A percentile compares a stretch with the other conserved stretches of the same genome.
phyloP scores from a whole-genome alignment of 2,888 invertebrate genomes.

The Drosophila colorata region DNA sequence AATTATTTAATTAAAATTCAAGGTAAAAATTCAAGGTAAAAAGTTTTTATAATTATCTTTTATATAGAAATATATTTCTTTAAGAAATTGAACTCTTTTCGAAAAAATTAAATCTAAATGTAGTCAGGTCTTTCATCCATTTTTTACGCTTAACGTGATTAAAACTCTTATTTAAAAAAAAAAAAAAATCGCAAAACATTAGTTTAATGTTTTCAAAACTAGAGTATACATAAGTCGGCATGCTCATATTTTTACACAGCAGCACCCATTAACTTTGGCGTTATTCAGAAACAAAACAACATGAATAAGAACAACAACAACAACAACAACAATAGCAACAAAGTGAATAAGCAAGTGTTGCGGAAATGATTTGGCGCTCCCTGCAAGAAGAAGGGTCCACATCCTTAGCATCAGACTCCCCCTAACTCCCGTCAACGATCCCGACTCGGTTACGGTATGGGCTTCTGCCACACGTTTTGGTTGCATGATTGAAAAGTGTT shows the following conservation, averaged over 20 bases:
- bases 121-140: too few relatives aligned
- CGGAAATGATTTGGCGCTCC: constrained; percentile 76
- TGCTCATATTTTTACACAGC: background rate
- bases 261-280: constrained; percentile 45
- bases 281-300: constrained; percentile 49
- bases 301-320: constrained; percentile 31
- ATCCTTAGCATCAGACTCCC: constrained; percentile 11
- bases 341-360: constrained; percentile 72
- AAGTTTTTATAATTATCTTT: too few relatives aligned
- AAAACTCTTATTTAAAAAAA: too few relatives aligned
- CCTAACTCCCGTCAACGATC: background rate
- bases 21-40: too few relatives aligned
- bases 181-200: too few relatives aligned
- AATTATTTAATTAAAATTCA: too few relatives aligned
- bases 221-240: constrained; percentile 15
- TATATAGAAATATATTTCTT: too few relatives aligned
- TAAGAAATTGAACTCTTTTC: too few relatives aligned
- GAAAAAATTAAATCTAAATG: too few relatives aligned
- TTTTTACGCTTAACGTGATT: too few relatives aligned
- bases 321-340: constrained; percentile 36
- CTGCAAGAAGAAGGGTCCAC: constrained; percentile 36
- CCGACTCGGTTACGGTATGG: constrained; percentile 1
- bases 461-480: constrained; percentile 51
- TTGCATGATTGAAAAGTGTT: constrained; percentile 78
- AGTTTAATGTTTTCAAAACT: too few relatives aligned